Conservation (phyloP, 2,888 invertebrate genomes). For the Tuta absoluta region DNA sequence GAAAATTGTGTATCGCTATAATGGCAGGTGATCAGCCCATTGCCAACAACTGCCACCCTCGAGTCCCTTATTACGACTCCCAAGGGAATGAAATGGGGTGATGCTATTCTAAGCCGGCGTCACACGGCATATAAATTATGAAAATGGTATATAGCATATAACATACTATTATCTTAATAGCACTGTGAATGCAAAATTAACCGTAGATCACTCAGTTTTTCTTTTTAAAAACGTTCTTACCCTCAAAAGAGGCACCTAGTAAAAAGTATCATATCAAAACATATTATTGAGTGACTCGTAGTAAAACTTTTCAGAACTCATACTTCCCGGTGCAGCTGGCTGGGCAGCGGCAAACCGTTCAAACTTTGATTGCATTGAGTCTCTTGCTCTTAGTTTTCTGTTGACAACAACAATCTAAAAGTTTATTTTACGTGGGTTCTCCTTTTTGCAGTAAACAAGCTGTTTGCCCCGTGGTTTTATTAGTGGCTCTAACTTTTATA, state of each 20-base stretch:
- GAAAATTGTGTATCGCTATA: too few relatives aligned
- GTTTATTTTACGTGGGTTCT: slow-evolving; percentile 4
- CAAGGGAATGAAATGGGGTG: too few relatives aligned
- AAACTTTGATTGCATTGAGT: slow-evolving; percentile 21
- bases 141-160: too few relatives aligned
- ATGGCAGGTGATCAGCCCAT: too few relatives aligned
- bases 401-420: slow-evolving; percentile 12
- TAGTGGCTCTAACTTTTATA: not conserved
- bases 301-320: slow-evolving; percentile 11
- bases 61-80: too few relatives aligned
- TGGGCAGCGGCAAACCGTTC: not conserved
- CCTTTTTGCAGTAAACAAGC: not conserved
- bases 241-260: too few relatives aligned
- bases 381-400: slow-evolving; percentile 12
- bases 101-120: not conserved
- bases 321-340: not conserved
- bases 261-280: not conserved
- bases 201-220: too few relatives aligned
- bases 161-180: too few relatives aligned
- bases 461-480: not conserved
- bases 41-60: too few relatives aligned
- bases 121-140: too few relatives aligned
- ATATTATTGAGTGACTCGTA: not conserved
- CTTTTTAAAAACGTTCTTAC: too few relatives aligned
- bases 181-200: too few relatives aligned